phyloP scores from a whole-genome alignment of 2,797 vertebrate species.

The Poliocrania exsul region DNA sequence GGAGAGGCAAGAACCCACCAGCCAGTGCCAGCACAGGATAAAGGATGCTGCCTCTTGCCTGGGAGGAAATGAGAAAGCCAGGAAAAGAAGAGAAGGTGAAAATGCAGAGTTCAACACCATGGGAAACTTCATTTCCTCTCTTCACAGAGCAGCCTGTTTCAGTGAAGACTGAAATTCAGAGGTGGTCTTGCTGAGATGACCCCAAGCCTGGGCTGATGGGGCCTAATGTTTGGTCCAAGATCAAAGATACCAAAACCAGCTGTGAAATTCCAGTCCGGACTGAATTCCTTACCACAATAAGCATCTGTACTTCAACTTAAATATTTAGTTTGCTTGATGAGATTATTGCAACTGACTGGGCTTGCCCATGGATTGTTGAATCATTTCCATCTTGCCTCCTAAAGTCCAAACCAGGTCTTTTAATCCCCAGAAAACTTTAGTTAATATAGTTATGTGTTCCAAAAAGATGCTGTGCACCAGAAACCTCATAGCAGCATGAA shows the following conservation, averaged over 20 bases:
- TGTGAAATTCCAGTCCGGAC: not conserved
- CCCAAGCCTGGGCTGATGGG: not conserved
- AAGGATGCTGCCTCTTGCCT: not conserved
- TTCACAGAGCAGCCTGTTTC: not conserved
- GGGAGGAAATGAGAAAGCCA: not conserved
- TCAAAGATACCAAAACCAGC: not conserved
- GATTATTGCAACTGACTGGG: not conserved
- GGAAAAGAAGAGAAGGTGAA: not conserved
- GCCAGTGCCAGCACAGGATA: not conserved
- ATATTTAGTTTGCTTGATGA: not conserved
- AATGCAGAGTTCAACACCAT: not conserved
- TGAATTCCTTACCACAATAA: not conserved
- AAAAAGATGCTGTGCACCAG: not conserved
- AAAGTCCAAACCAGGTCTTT: not conserved
- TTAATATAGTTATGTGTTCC: not conserved
- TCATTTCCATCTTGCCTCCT: not conserved
- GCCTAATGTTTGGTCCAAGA: not conserved
- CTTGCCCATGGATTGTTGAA: not conserved
- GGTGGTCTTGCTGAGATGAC: not conserved
- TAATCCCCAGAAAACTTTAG: not conserved
- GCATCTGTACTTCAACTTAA: not conserved
- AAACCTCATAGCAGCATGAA: not conserved
- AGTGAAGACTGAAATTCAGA: not conserved
- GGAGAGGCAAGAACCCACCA: not conserved
- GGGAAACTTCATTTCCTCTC: not conserved